Evolutionary conservation across 1,140 invertebrate genomes (phyloP), one percentile per base, ranked within the genome.

Genomic region (Brachionus sp.): DNA sequence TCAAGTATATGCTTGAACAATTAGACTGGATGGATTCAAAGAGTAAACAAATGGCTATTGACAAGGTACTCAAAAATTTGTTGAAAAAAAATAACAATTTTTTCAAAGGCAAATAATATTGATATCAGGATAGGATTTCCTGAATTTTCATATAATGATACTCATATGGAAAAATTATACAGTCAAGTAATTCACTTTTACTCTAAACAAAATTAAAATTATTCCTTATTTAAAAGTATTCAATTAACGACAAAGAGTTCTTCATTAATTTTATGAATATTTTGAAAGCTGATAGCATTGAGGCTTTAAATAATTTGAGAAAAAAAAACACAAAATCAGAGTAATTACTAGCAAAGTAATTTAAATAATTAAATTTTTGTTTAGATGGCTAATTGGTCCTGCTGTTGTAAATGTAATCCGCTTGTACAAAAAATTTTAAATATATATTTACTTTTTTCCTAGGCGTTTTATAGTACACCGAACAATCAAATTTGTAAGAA

Each of bases 381-480:
- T 83, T 85, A 88, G 90, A 85, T 96, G 95, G 95, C 93, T 93
- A 9, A 95, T 94, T 93, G 95, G 93, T 0, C 96, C 97, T 0
- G 94, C 95, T 0, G 94, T 95, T 5, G 96, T 99, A 0, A 99
- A 99, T 90, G 50, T 57, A 57, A n/a, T n/a, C n/a, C n/a, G n/a
- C n/a, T n/a, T n/a, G n/a, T n/a, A n/a, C n/a, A n/a, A n/a, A n/a
- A n/a, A n/a, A n/a, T n/a, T n/a, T n/a, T n/a, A n/a, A n/a, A n/a
- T n/a, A n/a, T n/a, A n/a, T n/a, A n/a, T n/a, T n/a, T n/a, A n/a
- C n/a, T n/a, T n/a, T n/a, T n/a, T n/a, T 77, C 25, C 13, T 77
- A 16, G 29, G 97, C 97, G 0, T 99, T 98, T 87, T 99, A 99
- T 88, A 97, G 95, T 5, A 96, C 97, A 6, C 97, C 95, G 2